These are phyloP conservation scores for Nibea coibor DNA, from an alignment of 2,113 vertebrate species.

Conservation along the genomic window DNA sequence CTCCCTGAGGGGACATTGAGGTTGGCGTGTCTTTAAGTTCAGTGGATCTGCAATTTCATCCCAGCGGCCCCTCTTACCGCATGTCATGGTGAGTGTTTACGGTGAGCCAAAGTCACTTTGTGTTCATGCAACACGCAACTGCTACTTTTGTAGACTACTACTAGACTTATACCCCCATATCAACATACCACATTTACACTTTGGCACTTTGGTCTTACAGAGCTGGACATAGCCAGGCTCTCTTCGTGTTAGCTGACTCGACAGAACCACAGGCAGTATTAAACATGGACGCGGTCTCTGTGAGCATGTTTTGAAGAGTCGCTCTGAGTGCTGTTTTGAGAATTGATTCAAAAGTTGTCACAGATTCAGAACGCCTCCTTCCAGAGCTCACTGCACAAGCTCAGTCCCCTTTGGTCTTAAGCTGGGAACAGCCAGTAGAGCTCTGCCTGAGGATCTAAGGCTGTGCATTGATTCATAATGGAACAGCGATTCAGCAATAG, in stretches of 20 bases:
- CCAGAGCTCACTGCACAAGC: neutral
- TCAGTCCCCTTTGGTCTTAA: neutral
- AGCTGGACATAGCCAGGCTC: neutral
- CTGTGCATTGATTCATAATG: no score
- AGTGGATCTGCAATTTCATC: neutral
- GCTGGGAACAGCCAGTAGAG: neutral
- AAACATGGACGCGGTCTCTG: no score
- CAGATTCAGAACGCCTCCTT: no score
- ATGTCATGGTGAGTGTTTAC: neutral
- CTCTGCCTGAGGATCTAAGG: neutral
- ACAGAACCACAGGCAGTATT: no score
- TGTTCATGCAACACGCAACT: neutral
- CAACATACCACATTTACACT: neutral
- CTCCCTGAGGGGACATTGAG: neutral
- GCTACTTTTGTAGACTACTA: neutral
- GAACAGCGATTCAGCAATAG: no score
- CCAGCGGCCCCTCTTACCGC: neutral
- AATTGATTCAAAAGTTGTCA: no score
- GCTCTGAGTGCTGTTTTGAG: no score
- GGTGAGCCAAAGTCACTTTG: neutral
- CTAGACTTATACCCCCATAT: neutral
- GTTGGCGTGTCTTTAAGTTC: constrained; percentile 8
- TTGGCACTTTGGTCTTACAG: neutral
- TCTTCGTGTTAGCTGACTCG: no score
- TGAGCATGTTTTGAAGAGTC: no score